These are phyloP conservation scores for Halyomorpha halys DNA, from an alignment of 1,140 invertebrate genomes.

Conservation along the genomic window DNA sequence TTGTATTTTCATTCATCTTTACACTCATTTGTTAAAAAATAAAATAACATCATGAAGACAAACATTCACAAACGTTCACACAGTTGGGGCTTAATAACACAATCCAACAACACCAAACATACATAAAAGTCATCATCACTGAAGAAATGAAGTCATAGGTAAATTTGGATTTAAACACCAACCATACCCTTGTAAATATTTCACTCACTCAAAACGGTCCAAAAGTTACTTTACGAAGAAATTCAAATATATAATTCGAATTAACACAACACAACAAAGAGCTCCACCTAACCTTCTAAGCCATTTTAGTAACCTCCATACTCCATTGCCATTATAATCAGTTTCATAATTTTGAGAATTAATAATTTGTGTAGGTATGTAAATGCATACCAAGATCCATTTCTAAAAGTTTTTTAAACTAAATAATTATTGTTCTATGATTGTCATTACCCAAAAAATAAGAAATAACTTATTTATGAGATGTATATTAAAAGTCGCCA, in stretches of 20 bases:
- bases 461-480: too few species aligned
- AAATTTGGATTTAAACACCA: too few species aligned
- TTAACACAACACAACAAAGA: slow-evolving; percentile 9
- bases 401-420: too few species aligned
- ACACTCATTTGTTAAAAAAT: background rate
- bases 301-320: slow-evolving; percentile 15
- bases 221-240: background rate
- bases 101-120: background rate
- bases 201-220: background rate
- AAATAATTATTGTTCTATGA: too few species aligned
- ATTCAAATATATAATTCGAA: background rate
- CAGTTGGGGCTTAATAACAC: background rate
- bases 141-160: background rate
- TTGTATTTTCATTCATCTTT: background rate
- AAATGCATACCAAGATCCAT: too few species aligned
- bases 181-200: background rate
- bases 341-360: too few species aligned
- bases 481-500: too few species aligned
- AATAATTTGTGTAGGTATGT: too few species aligned
- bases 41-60: background rate
- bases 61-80: background rate
- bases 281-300: slow-evolving; percentile 12
- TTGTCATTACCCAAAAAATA: too few species aligned
- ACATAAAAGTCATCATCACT: background rate
- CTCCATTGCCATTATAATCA: background rate